phyloP scores from a whole-genome alignment of 2,888 invertebrate genomes.

The Chymomyza procnemis region DNA sequence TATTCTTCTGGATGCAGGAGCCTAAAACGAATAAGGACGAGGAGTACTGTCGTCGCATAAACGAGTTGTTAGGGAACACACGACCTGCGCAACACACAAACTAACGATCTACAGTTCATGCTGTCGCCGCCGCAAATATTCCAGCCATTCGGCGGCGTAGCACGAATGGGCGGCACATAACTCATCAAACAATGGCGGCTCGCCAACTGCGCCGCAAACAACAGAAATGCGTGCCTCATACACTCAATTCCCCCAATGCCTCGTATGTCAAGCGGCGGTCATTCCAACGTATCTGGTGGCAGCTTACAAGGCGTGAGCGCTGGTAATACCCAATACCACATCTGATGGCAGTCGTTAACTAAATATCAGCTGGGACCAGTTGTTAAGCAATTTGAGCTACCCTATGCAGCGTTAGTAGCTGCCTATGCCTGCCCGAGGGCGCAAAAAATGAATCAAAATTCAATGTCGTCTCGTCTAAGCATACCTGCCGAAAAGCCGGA shows the following conservation, averaged over 20 bases:
- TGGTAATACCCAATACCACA: slow-evolving; percentile 43
- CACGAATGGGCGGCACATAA: slow-evolving; percentile 85
- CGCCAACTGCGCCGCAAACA: slow-evolving; percentile 70
- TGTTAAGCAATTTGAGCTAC: slow-evolving; percentile 94
- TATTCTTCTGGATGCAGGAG: slow-evolving; percentile 99
- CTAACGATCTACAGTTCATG: slow-evolving; percentile 94
- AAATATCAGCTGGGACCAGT: slow-evolving; percentile 93
- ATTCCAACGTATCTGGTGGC: slow-evolving; percentile 31
- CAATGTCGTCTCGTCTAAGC: slow-evolving; percentile 9
- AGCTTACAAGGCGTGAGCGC: slow-evolving; percentile 46
- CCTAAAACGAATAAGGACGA: slow-evolving; percentile 97
- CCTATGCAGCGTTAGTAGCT: slow-evolving; percentile 92
- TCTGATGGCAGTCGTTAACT: slow-evolving; percentile 66
- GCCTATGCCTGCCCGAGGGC: slow-evolving; percentile 82
- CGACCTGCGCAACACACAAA: slow-evolving; percentile 87
- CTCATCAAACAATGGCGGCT: slow-evolving; percentile 76
- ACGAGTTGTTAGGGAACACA: slow-evolving; percentile 96
- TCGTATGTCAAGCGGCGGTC: slow-evolving; percentile 61
- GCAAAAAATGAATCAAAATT: slow-evolving; percentile 39
- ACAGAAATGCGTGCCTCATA: slow-evolving; percentile 76
- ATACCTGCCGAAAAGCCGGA: slow-evolving; percentile 56
- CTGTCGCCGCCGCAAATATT: slow-evolving; percentile 97
- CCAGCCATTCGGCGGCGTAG: slow-evolving; percentile 96
- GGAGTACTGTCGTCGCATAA: slow-evolving; percentile 93
- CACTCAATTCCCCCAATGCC: slow-evolving; percentile 77